Evolutionary conservation across 2,797 vertebrate genomes (phyloP), one percentile per base, ranked within the genome.

Genomic region (Tadarida brasiliensis): DNA sequence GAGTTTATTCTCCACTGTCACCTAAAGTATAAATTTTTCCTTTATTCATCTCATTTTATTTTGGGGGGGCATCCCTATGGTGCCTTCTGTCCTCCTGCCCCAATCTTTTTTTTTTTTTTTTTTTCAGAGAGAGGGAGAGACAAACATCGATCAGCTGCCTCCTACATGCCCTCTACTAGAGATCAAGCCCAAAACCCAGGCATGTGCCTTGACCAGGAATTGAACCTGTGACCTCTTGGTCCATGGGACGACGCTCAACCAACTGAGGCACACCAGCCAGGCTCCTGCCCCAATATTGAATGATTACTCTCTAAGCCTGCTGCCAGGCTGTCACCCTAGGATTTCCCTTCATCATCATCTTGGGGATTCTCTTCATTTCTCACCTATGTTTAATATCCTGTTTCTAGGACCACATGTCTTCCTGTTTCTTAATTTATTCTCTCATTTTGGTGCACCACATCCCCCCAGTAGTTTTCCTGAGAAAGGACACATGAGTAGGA

Each of bases 391-490:
- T 19, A 88, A 57, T 26, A 88, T 59, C 56, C 61, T 74, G 47
- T 51, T 76, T 68, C 83, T 47, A 54, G 80, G n/a, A 65, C 71
- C 84, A 81, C 12, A 3, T 12, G 1, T 57, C 73, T 91, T 87
- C 91, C 73, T 84, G 49, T 70, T 86, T 84, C 90, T 85, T 73
- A 39, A 28, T 91, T 70, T 61, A 9, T 47, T 71, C 19, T 90
- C 28, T 84, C 54, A n/a, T 49, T 74, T 73, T 54, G 59, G 71
- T 35, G 3, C 8, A 30, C 84, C 87, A 71, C 26, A 39, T 76
- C 80, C 94, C 94, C 82, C 63, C 10, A 85, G 57, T 8, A 24
- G 16, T 57, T 82, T 82, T 90, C 82, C 85, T 87, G 65, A 94
- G 74, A 94, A 81, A 86, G 20, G 26, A 26, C n/a, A 44, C 17